These are phyloP conservation scores for Ctenopoma multispine DNA, from an alignment of 2,797 vertebrate species.

Conservation along the genomic window DNA sequence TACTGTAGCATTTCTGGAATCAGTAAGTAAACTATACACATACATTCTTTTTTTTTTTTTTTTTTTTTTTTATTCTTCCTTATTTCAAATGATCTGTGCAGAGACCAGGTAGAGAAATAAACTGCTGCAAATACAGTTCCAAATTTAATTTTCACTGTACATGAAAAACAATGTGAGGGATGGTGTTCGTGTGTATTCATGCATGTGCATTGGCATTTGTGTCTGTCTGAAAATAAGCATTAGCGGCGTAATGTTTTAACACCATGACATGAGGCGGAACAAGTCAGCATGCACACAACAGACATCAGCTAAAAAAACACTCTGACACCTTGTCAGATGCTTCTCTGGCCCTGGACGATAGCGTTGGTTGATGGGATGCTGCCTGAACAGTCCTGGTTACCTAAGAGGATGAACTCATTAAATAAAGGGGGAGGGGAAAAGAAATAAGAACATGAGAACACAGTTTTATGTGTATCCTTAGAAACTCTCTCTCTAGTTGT, in stretches of 20 bases:
- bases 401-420: constrained; percentile 53
- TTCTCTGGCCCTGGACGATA: constrained; percentile 17
- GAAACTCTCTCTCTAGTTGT: constrained; percentile 32
- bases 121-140: not conserved
- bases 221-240: not conserved
- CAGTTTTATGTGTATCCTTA: constrained; percentile 39
- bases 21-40: not conserved
- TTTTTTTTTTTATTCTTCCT: not conserved
- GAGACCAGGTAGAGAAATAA: not conserved
- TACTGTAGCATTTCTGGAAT: constrained; percentile 28
- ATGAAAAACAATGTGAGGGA: not conserved
- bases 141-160: not conserved
- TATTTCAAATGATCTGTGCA: not conserved
- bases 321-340: constrained; percentile 34
- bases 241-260: constrained; percentile 9
- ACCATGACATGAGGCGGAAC: not conserved
- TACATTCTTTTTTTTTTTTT: not conserved
- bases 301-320: constrained; percentile 15
- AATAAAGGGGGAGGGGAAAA: constrained; percentile 12
- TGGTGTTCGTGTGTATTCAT: not conserved
- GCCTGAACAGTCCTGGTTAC: constrained; percentile 28
- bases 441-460: constrained; percentile 40
- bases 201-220: not conserved
- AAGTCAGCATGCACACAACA: not conserved
- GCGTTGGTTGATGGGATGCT: constrained; percentile 40